Percentiles rank a stretch among this genome's conserved stretches.
Evolutionary conservation across 92 coral and sea anemone species (phyloP).

Genomic region (Zoanthus gigantus): DNA sequence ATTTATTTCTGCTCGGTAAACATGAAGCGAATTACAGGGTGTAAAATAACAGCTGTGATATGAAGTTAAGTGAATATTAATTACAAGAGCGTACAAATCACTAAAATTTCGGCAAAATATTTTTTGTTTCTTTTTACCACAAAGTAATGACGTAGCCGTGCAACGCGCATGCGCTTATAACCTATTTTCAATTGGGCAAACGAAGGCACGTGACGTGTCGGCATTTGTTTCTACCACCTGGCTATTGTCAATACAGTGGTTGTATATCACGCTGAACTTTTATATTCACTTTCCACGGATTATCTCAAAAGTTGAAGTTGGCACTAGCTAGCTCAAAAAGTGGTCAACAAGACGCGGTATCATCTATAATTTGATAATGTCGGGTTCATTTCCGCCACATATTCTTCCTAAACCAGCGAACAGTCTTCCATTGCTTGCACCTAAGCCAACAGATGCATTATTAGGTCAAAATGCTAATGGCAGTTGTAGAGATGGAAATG

Average conservation of each 20-base stretch:
- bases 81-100: neutral
- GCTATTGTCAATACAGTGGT: slow-evolving; percentile 77
- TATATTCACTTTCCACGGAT: slow-evolving; percentile 88
- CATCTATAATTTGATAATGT: slow-evolving; percentile 87
- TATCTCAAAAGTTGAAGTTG: slow-evolving; percentile 91
- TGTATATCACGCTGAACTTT: slow-evolving; percentile 88
- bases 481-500: slow-evolving; percentile 58
- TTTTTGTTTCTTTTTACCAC: neutral
- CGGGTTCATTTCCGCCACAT: slow-evolving; percentile 87
- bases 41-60: neutral
- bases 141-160: slow-evolving; percentile 50
- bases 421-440: slow-evolving; percentile 78
- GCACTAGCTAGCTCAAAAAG: slow-evolving; percentile 78
- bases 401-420: slow-evolving; percentile 85
- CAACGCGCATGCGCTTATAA: slow-evolving; percentile 73
- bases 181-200: slow-evolving; percentile 73
- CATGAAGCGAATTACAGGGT: neutral
- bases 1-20: no score
- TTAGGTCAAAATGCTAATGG: slow-evolving; percentile 84
- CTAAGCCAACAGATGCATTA: slow-evolving; percentile 74
- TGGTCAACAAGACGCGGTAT: slow-evolving; percentile 65
- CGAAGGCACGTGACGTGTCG: slow-evolving; percentile 82
- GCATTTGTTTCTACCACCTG: slow-evolving; percentile 98
- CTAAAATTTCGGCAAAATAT: neutral
- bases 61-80: neutral